phyloP scores from a whole-genome alignment of 2,113 vertebrate species.

The Cynopterus brachyotis region DNA sequence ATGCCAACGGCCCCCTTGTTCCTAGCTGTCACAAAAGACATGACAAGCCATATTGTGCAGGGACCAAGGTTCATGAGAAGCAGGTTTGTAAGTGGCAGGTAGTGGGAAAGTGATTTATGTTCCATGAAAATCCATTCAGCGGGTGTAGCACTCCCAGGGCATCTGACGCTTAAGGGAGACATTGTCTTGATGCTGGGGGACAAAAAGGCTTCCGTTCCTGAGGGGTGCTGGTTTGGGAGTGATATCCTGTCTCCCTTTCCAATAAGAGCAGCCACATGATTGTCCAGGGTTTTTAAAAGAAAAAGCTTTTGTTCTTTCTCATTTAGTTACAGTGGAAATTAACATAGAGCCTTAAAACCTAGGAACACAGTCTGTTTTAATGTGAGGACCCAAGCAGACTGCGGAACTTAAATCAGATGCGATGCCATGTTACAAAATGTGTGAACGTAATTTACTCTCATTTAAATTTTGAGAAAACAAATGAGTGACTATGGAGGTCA shows the following conservation, averaged over 20 bases:
- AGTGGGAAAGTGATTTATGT: constrained; percentile 73
- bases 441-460: neutral
- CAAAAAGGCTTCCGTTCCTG: neutral
- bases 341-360: neutral
- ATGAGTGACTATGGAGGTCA: constrained; percentile 22
- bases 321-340: neutral
- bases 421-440: constrained; percentile 3
- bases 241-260: constrained; percentile 10
- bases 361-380: neutral
- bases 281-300: neutral
- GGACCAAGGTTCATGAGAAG: constrained; percentile 69
- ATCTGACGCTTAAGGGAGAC: neutral
- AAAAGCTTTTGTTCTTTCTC: neutral
- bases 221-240: neutral
- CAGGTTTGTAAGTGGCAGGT: constrained; percentile 48
- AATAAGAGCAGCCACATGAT: neutral
- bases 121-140: constrained; percentile 70
- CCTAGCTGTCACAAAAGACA: neutral
- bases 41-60: neutral
- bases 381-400: neutral
- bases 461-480: constrained; percentile 1
- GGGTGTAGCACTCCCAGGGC: neutral
- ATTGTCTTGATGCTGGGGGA: constrained; percentile 30
- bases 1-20: neutral
- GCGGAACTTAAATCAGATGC: neutral